Base-by-base conservation (phyloP, 2,797 vertebrate genomes). In the Dendrocincla fuliginosa region DNA sequence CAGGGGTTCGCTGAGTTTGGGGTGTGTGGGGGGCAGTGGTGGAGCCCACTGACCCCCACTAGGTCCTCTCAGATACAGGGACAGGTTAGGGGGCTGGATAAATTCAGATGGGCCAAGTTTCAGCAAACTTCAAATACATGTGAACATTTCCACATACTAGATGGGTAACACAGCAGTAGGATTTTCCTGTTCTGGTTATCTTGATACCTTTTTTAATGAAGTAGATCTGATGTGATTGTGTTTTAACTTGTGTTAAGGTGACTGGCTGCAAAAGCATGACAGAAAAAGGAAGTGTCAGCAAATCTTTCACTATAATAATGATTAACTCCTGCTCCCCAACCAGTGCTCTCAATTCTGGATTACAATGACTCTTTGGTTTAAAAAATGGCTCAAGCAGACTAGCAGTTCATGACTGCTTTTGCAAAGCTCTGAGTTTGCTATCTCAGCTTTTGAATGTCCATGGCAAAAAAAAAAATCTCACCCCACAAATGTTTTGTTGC, bases 21-120 rank as follows among this genome's bases (percentile, higher is more conserved):
- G 16, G 11, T 0, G 0, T 6, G 30, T 8, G 23, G 57, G 41
- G 59, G 32, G 5, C 0, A 0, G 22, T 17, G n/a, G 20, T 22
- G 61, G 64, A 24, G n/a, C 35, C 25, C 1, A 3, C 17, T 27
- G 59, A 13, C 0, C 9, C 16, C 14, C 1, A 0, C 12, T 11
- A 15, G 20, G 10, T 16, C 37, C 32, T 37, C n/a, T 37, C 47
- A 15, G 44, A 16, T 19, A 18, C 33, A 27, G 53, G 42, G 15
- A 42, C 56, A 47, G 56, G 9, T 74, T 46, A 27, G 9, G n/a
- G 60, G n/a, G 44, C 39, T 67, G 91, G 35, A 11, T n/a, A 59
- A 55, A 35, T 37, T n/a, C 25, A 47, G 33, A 18, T 1, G 3
- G 35, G 70, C 32, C 53, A 63, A 44, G 49, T 47, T 93, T 68